phyloP scores from a whole-genome alignment of 2,113 vertebrate species.

The Oryzias celebensis region DNA sequence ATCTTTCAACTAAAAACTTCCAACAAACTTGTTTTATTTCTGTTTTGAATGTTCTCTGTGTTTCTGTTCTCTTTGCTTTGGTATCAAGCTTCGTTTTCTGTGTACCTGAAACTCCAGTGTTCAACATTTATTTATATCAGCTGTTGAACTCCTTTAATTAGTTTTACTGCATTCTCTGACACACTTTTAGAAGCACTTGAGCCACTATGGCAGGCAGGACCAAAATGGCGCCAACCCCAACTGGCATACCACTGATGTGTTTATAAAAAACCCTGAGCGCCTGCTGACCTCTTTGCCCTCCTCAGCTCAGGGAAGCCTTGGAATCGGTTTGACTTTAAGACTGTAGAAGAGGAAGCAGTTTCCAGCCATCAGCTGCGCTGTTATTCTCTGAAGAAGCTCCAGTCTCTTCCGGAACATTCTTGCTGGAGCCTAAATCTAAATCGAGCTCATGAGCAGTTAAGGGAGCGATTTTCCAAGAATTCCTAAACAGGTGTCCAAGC shows the following conservation, averaged over 20 bases:
- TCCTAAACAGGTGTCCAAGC: conserved; percentile 70
- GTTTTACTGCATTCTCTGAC: conserved; percentile 6
- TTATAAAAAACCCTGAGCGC: conserved; percentile 62
- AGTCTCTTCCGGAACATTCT: conserved; percentile 62
- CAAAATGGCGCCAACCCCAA: conserved; percentile 63
- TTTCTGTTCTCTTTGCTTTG: not conserved
- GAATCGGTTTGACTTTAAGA: conserved; percentile 18
- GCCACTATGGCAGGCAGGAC: conserved; percentile 32
- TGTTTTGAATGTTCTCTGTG: too few species aligned
- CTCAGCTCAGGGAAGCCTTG: conserved; percentile 42
- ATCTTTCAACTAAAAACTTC: too few species aligned
- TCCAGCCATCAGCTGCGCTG: conserved; percentile 2
- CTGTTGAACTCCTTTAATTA: not conserved
- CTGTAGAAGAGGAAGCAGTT: conserved; percentile 18
- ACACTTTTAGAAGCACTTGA: conserved; percentile 60
- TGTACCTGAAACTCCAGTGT: not conserved
- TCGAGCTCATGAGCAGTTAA: conserved; percentile 44
- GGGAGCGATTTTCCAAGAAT: conserved; percentile 65
- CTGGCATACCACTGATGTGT: conserved; percentile 68
- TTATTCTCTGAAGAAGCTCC: not conserved
- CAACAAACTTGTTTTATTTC: too few species aligned
- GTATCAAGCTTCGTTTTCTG: not conserved
- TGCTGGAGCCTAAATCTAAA: conserved; percentile 62
- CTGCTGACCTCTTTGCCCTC: conserved; percentile 30
- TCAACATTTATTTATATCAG: conserved; percentile 2